A percentile compares a stretch with the other conserved stretches of the same genome.
Evolutionary conservation across 2,888 invertebrate genomes (phyloP).

Genomic region (Myopa tessellatipennis): DNA sequence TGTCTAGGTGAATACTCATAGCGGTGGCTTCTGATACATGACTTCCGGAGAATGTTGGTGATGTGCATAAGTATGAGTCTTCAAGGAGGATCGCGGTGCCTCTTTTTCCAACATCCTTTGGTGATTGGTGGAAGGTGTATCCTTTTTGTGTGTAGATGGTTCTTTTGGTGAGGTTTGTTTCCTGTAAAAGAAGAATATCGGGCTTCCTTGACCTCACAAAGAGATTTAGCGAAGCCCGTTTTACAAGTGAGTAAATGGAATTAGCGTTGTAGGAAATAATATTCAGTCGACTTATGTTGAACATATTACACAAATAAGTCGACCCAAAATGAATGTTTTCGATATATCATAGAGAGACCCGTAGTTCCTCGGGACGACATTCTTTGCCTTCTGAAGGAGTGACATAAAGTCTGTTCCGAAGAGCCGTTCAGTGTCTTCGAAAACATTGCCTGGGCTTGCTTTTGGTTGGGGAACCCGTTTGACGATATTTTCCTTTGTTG

Average conservation of each 20-base stretch:
- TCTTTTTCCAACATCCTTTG: too few relatives aligned
- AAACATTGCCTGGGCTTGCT: background rate
- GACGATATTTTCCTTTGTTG: too few relatives aligned
- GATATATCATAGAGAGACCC: background rate
- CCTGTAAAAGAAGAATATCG: too few relatives aligned
- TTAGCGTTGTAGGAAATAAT: background rate
- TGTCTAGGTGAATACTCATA: background rate
- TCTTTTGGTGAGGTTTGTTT: too few relatives aligned
- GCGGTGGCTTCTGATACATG: background rate
- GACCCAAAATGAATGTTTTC: background rate
- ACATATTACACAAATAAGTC: constrained; percentile 2
- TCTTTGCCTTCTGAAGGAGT: background rate
- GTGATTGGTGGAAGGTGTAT: too few relatives aligned
- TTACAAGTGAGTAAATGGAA: background rate
- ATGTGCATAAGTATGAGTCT: too few relatives aligned
- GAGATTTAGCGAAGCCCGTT: background rate
- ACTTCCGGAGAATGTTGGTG: too few relatives aligned
- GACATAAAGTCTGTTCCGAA: background rate
- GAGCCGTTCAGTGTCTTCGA: background rate
- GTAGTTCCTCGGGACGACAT: background rate
- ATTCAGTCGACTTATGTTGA: background rate
- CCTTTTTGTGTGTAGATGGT: too few relatives aligned
- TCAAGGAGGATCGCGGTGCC: too few relatives aligned
- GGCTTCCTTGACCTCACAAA: background rate
- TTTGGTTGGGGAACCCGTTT: too few relatives aligned